Conservation (phyloP, 1,140 invertebrate genomes). For the Cardiocondyla obscurior region DNA sequence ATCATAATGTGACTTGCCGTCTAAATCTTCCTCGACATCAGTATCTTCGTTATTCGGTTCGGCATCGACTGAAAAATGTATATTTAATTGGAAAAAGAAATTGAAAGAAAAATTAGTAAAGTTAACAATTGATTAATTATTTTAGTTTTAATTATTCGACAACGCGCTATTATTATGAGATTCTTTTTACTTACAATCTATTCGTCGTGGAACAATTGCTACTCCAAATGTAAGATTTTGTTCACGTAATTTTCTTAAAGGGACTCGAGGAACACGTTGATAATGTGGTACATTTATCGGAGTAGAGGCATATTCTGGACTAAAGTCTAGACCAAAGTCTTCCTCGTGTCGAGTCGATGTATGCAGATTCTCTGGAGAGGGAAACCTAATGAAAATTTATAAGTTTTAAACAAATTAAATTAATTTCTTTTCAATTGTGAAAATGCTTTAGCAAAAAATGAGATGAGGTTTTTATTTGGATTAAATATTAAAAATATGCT, state of each 20-base stretch:
- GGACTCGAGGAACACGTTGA: neutral
- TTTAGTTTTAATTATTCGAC: too few species aligned
- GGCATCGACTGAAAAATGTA: slow-evolving; percentile 24
- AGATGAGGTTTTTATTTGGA: neutral
- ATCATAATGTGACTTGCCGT: neutral
- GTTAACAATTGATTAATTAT: too few species aligned
- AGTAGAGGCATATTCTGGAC: neutral
- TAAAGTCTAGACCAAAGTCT: neutral
- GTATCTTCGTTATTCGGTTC: neutral
- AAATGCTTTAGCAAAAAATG: too few species aligned
- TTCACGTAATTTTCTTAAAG: neutral
- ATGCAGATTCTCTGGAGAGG: neutral
- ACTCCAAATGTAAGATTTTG: slow-evolving; percentile 38
- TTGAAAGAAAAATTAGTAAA: too few species aligned
- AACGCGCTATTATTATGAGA: neutral
- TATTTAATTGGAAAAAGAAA: too few species aligned
- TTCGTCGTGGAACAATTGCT: slow-evolving; percentile 46
- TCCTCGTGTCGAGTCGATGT: neutral
- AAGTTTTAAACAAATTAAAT: neutral
- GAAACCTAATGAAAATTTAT: slow-evolving; percentile 16
- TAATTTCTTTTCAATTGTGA: neutral
- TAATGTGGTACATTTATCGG: neutral
- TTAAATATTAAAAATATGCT: neutral
- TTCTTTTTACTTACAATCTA: slow-evolving; percentile 56
- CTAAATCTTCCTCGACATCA: neutral